Evolutionary conservation across 2,797 vertebrate species (phyloP).

Genomic region (Darevskia mixta): DNA sequence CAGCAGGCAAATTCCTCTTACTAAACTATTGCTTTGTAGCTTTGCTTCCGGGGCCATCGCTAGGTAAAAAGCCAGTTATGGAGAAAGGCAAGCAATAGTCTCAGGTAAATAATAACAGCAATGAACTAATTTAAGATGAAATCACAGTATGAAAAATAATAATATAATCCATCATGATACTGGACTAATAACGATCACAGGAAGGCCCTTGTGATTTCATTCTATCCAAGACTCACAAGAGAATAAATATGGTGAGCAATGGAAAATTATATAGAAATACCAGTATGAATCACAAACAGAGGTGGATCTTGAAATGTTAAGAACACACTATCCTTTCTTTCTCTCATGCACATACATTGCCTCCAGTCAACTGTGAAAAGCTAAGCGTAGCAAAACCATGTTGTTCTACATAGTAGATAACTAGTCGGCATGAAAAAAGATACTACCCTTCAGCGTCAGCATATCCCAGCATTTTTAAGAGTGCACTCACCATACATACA

Average conservation of each 20-base stretch:
- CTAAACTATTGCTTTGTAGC: background rate
- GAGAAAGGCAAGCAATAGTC: background rate
- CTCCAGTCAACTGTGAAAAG: constrained; percentile 3
- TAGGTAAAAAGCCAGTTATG: background rate
- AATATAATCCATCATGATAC: background rate
- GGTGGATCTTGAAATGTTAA: background rate
- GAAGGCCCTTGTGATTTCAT: background rate
- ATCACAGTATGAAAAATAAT: background rate
- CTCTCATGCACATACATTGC: background rate
- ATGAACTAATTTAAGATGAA: background rate
- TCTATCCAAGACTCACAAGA: background rate
- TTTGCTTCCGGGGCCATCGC: background rate
- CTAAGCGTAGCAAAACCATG: background rate
- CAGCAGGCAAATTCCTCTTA: background rate
- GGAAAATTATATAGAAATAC: background rate
- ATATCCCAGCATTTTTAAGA: constrained; percentile 15
- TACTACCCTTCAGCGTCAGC: background rate
- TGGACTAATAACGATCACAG: background rate
- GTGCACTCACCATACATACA: background rate
- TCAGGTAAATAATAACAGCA: background rate
- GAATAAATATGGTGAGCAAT: too few relatives aligned
- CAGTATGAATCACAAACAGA: background rate
- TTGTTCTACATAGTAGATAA: background rate
- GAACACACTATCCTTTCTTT: background rate
- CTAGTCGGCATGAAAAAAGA: background rate